Conservation (phyloP, 1,140 invertebrate species). For the Notospermus geniculatus region DNA sequence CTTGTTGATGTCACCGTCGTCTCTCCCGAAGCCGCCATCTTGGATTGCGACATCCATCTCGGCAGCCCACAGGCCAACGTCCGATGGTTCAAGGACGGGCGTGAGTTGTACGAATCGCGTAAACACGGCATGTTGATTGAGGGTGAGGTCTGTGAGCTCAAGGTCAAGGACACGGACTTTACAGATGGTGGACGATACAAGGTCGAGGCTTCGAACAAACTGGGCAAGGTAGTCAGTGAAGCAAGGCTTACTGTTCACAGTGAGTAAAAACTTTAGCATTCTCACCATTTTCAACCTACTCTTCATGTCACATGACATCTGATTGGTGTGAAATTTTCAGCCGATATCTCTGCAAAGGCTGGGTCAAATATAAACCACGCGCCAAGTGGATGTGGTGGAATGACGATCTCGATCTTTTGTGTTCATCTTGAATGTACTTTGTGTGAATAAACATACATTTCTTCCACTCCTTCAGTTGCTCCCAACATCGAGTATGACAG, state of each 20-base stretch:
- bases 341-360: too few species aligned
- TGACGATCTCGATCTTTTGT: not conserved
- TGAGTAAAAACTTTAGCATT: slow-evolving; percentile 27
- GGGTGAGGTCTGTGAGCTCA: slow-evolving; percentile 43
- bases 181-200: slow-evolving; percentile 48
- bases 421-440: not conserved
- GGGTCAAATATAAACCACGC: too few species aligned
- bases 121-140: slow-evolving; percentile 53
- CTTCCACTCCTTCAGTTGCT: slow-evolving; percentile 34
- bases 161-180: slow-evolving; percentile 46
- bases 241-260: slow-evolving; percentile 49
- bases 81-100: slow-evolving; percentile 50
- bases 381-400: too few species aligned
- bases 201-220: slow-evolving; percentile 42
- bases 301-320: too few species aligned
- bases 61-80: slow-evolving; percentile 51
- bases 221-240: slow-evolving; percentile 48
- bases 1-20: slow-evolving; percentile 42
- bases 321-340: too few species aligned
- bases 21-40: slow-evolving; percentile 43
- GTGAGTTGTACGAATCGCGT: slow-evolving; percentile 44
- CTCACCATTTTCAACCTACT: too few species aligned
- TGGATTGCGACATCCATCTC: slow-evolving; percentile 49
- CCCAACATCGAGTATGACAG: slow-evolving; percentile 51
- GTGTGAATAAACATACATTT: not conserved